Percentiles rank a stretch among this genome's conserved stretches.
Conservation (phyloP, 2,888 invertebrate genomes). For the Drosophila vallismaia region DNA sequence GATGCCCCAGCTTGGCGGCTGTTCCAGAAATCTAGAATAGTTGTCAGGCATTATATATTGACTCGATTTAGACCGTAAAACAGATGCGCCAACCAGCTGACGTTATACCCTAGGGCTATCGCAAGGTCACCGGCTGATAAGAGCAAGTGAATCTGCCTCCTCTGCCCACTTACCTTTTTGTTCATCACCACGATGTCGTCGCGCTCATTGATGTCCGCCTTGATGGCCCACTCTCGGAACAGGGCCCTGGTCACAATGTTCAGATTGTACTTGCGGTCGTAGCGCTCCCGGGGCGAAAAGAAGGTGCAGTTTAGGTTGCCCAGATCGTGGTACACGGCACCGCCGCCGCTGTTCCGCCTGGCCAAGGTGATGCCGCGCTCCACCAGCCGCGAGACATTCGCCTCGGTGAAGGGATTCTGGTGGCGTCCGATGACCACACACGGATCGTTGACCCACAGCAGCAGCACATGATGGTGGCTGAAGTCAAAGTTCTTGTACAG, state of each 20-base stretch:
- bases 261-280: constrained; percentile 94
- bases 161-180: constrained; percentile 83
- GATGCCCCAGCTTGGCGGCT: constrained; percentile 94
- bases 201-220: constrained; percentile 90
- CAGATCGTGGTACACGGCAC: constrained; percentile 97
- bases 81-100: constrained; percentile 29
- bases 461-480: constrained; percentile 91
- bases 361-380: constrained; percentile 90
- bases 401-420: constrained; percentile 98
- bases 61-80: constrained; percentile 5
- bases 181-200: constrained; percentile 94
- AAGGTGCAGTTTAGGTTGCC: constrained; percentile 97
- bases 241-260: constrained; percentile 93
- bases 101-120: constrained; percentile 16
- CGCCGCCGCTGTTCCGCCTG: constrained; percentile 97
- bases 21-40: constrained; percentile 94
- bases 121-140: constrained; percentile 35
- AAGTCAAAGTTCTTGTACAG: constrained; percentile 95
- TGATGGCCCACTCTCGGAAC: constrained; percentile 91
- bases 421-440: constrained; percentile 98
- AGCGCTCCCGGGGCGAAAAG: constrained; percentile 92
- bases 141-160: constrained; percentile 21
- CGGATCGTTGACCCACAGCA: constrained; percentile 97
- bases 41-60: background rate
- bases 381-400: constrained; percentile 89